phyloP scores from a whole-genome alignment of 2,888 invertebrate genomes.

The Dryadula phaetusa region DNA sequence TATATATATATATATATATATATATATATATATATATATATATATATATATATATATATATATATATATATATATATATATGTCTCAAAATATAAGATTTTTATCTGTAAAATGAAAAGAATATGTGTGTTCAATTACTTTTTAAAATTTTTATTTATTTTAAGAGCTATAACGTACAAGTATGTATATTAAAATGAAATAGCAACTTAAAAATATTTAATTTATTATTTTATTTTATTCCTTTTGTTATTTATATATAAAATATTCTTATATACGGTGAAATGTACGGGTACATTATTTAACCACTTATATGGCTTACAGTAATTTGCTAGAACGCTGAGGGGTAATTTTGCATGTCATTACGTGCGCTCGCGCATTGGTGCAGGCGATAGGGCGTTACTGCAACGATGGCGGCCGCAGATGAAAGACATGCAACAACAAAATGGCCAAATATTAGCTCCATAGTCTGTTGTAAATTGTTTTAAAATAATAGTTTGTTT shows the following conservation, averaged over 20 bases:
- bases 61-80: too few relatives aligned
- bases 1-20: too few relatives aligned
- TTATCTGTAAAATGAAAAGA: too few relatives aligned
- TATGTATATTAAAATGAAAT: too few relatives aligned
- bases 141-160: too few relatives aligned
- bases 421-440: constrained; percentile 39
- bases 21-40: too few relatives aligned
- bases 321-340: constrained; percentile 49
- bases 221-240: too few relatives aligned
- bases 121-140: too few relatives aligned
- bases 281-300: constrained; percentile 26
- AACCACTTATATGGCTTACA: constrained; percentile 33
- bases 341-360: constrained; percentile 53
- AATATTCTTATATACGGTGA: constrained; percentile 17
- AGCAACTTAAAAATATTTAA: too few relatives aligned
- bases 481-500: constrained; percentile 6
- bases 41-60: too few relatives aligned
- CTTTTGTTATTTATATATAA: not conserved
- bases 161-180: too few relatives aligned
- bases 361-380: constrained; percentile 54
- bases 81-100: too few relatives aligned
- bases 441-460: constrained; percentile 15
- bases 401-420: constrained; percentile 48
- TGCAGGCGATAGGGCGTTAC: constrained; percentile 49
- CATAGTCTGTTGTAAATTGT: not conserved